Percentiles rank a stretch among this genome's conserved stretches.
These are phyloP conservation scores for Halotydeus destructor DNA, from an alignment of 1,140 invertebrate genomes.

Conservation along the genomic window DNA sequence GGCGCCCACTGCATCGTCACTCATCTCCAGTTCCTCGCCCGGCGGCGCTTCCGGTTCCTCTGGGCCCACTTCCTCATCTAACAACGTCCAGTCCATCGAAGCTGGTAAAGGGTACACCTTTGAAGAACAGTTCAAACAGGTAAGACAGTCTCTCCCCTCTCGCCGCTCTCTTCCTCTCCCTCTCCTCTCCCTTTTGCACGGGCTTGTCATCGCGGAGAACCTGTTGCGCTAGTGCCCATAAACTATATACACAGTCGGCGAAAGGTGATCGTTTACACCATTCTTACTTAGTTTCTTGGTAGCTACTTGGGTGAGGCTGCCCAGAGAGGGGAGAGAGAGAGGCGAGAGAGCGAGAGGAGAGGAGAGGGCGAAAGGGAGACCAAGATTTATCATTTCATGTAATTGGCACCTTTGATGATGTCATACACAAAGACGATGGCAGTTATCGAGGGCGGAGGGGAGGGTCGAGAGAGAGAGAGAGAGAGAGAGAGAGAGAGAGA, in stretches of 20 bases:
- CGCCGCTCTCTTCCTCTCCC: neutral
- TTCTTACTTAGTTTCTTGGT: neutral
- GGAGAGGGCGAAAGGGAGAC: too few species aligned
- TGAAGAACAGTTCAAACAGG: conserved; percentile 20
- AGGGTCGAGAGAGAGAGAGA: too few species aligned
- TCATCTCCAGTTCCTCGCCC: conserved; percentile 10
- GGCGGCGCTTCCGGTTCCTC: conserved; percentile 7
- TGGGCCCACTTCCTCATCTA: conserved; percentile 4
- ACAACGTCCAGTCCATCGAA: conserved; percentile 9
- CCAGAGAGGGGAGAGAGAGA: neutral
- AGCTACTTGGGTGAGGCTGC: neutral
- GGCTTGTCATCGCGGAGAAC: neutral
- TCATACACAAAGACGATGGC: too few species aligned
- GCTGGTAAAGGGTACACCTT: conserved; percentile 16
- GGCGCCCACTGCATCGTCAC: neutral
- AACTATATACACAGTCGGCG: neutral
- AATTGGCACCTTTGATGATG: too few species aligned
- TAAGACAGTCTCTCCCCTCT: conserved; percentile 6
- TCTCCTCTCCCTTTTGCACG: neutral
- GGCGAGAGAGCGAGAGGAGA: too few species aligned
- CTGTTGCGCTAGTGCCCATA: neutral
- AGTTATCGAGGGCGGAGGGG: too few species aligned
- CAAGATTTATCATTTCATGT: too few species aligned
- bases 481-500: too few species aligned
- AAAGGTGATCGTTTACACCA: neutral